Conservation (phyloP, 2,888 invertebrate genomes). For the Seira ritae region DNA sequence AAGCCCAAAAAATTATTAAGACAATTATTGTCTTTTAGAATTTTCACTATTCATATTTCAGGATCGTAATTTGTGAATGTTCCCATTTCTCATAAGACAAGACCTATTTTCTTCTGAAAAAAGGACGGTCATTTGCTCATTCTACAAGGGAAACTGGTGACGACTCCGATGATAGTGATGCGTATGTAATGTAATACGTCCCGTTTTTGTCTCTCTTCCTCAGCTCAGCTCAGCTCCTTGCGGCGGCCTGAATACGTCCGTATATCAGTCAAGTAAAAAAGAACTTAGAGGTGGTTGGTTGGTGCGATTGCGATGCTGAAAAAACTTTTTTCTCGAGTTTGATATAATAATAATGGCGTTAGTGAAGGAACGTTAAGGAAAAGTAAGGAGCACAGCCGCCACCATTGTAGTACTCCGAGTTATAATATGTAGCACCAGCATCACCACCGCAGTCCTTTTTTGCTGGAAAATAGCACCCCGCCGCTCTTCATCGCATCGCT, state of each 20-base stretch:
- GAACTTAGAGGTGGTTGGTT: neutral
- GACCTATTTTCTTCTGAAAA: slow-evolving; percentile 6
- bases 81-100: neutral
- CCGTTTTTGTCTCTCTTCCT: slow-evolving; percentile 52
- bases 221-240: slow-evolving; percentile 28
- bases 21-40: no score
- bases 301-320: neutral
- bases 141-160: slow-evolving; percentile 29
- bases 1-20: no score
- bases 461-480: slow-evolving; percentile 33
- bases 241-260: slow-evolving; percentile 44
- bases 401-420: slow-evolving; percentile 7
- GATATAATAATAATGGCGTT: slow-evolving; percentile 61
- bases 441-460: neutral
- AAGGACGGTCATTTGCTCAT: slow-evolving; percentile 59
- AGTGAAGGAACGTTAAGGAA: slow-evolving; percentile 36
- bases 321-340: slow-evolving; percentile 25
- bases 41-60: no score
- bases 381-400: slow-evolving; percentile 49
- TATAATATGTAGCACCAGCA: no score
- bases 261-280: slow-evolving; percentile 55
- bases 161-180: slow-evolving; percentile 51
- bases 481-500: slow-evolving; percentile 54
- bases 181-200: slow-evolving; percentile 49
- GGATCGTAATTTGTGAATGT: neutral